phyloP scores from a whole-genome alignment of 1,140 invertebrate genomes.

The Drosophila santomea region DNA sequence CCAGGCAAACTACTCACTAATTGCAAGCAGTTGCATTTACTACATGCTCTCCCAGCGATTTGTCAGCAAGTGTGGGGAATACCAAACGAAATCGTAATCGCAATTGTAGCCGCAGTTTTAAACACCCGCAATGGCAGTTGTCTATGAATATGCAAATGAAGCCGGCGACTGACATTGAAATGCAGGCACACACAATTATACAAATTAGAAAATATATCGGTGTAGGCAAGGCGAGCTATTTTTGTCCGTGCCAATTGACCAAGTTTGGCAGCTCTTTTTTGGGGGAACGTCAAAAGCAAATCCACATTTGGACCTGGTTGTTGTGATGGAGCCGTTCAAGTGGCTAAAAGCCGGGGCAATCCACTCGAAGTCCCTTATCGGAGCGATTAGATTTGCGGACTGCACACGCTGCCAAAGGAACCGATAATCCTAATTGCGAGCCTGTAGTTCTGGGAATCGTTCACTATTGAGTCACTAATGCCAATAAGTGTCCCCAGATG shows the following conservation, averaged over 20 bases:
- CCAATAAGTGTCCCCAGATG: constrained; percentile 27
- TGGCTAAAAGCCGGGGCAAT: constrained; percentile 7
- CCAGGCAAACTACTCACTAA: constrained; percentile 13
- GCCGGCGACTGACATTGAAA: constrained; percentile 32
- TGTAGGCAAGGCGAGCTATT: neutral
- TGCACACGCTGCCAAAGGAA: constrained; percentile 14
- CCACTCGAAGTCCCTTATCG: constrained; percentile 34
- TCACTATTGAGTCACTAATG: neutral
- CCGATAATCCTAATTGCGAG: neutral
- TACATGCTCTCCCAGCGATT: constrained; percentile 4
- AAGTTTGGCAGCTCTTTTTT: constrained; percentile 28
- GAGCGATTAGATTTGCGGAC: constrained; percentile 35
- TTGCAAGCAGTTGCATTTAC: neutral
- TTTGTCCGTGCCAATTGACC: constrained; percentile 36
- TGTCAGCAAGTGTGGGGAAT: constrained; percentile 22
- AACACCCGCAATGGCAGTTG: constrained; percentile 5
- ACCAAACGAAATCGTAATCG: constrained; percentile 13
- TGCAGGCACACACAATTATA: constrained; percentile 24
- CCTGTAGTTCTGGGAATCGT: constrained; percentile 4
- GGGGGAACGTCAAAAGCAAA: neutral
- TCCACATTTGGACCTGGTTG: constrained; percentile 3
- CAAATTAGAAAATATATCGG: constrained; percentile 4
- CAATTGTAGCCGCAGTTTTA: constrained; percentile 3
- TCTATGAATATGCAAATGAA: constrained; percentile 44
- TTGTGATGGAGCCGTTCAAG: constrained; percentile 8